These are phyloP conservation scores for Pipa parva DNA, from an alignment of 2,113 vertebrate species.

Conservation along the genomic window DNA sequence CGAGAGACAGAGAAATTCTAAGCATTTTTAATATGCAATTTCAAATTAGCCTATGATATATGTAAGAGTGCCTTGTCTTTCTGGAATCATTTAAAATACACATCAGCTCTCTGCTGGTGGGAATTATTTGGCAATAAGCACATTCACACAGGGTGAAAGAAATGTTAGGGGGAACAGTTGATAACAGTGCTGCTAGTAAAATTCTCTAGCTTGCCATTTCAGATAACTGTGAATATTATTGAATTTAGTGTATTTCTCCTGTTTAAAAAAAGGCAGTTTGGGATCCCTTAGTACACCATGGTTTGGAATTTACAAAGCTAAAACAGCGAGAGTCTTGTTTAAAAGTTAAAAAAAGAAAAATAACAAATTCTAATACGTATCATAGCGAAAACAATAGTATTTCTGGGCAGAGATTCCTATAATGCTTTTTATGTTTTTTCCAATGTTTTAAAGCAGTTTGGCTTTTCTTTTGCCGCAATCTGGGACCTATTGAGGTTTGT, in stretches of 20 bases:
- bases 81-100: not conserved
- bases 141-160: not conserved
- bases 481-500: conserved; percentile 43
- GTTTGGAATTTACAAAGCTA: conserved; percentile 25
- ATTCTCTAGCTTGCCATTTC: conserved; percentile 8
- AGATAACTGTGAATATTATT: conserved; percentile 23
- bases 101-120: not conserved
- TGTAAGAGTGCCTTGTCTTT: no score
- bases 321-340: conserved; percentile 38
- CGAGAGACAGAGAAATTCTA: no score
- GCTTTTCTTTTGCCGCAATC: conserved; percentile 39
- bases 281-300: conserved; percentile 12
- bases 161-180: not conserved
- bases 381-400: conserved; percentile 35
- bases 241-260: conserved; percentile 21
- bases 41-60: no score
- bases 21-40: no score
- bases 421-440: conserved; percentile 29
- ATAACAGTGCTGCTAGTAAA: conserved; percentile 2
- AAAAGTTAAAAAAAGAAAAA: conserved; percentile 37
- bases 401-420: conserved; percentile 34
- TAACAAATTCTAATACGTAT: conserved; percentile 41
- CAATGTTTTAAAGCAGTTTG: conserved; percentile 42
- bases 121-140: not conserved
- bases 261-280: conserved; percentile 24